Evolutionary conservation across 2,888 invertebrate genomes (phyloP).

Genomic region (Latrodectus elegans): DNA sequence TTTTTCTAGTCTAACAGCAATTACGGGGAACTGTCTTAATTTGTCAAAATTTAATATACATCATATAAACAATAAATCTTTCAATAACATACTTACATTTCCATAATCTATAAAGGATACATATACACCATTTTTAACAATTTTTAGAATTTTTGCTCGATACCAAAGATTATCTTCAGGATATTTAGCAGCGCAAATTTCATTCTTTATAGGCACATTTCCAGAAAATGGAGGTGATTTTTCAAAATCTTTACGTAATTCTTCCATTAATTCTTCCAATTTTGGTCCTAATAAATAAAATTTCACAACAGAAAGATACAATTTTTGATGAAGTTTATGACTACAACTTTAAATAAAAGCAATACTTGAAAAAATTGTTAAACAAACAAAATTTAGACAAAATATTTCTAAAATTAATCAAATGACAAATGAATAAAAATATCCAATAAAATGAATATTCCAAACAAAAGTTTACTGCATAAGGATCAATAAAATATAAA

Average conservation of each 20-base stretch:
- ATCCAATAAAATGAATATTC: no score
- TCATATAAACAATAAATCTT: no score
- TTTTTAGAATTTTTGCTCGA: constrained; percentile 90
- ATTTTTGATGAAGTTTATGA: background rate
- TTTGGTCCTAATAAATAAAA: constrained; percentile 80
- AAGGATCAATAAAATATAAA: no score
- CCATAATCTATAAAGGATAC: constrained; percentile 97
- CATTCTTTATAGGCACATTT: constrained; percentile 86
- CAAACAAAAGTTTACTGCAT: no score
- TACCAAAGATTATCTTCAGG: constrained; percentile 95
- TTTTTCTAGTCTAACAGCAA: no score
- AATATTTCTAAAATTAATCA: no score
- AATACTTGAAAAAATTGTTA: no score
- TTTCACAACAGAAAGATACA: no score
- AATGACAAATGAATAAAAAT: no score
- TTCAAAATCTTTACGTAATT: constrained; percentile 89
- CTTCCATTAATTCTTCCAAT: constrained; percentile 88
- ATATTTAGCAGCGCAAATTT: constrained; percentile 93
- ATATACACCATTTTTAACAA: constrained; percentile 73
- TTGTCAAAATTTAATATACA: no score
- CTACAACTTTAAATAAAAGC: background rate
- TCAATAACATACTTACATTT: constrained; percentile 79
- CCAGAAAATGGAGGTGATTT: constrained; percentile 90
- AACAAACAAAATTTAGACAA: no score
- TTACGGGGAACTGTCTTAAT: no score